phyloP scores from a whole-genome alignment of 2,113 vertebrate genomes.

The Myrmecophaga tridactyla region DNA sequence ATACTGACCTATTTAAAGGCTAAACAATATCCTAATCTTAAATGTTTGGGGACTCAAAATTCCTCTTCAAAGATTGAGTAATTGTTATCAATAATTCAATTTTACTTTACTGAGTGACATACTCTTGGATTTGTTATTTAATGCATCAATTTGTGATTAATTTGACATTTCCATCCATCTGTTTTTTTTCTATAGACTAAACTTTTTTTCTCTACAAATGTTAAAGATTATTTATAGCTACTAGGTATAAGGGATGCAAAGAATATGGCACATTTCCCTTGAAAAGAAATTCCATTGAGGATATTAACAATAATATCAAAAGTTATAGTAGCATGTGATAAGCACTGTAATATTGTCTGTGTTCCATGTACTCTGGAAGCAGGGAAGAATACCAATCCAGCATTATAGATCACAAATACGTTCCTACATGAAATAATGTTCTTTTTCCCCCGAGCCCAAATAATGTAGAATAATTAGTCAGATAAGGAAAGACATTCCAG shows the following conservation, averaged over 20 bases:
- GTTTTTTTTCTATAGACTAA: background rate
- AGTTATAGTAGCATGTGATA: background rate
- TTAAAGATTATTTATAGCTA: background rate
- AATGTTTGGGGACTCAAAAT: background rate
- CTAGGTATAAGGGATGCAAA: background rate
- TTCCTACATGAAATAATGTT: background rate
- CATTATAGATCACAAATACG: background rate
- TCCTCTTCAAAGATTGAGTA: background rate
- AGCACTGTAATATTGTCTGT: background rate
- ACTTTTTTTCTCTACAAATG: background rate
- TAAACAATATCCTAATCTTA: background rate
- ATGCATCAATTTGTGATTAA: background rate
- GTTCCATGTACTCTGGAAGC: background rate
- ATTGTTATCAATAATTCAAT: background rate
- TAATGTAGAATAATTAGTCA: background rate
- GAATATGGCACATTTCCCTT: background rate
- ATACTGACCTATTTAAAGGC: background rate
- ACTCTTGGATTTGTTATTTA: background rate
- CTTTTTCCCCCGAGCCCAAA: background rate
- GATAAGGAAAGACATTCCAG: background rate
- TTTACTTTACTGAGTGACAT: background rate
- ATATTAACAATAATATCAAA: background rate
- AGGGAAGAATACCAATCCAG: background rate
- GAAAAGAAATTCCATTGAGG: background rate
- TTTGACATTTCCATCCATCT: background rate